Conservation (phyloP, 2,113 vertebrate genomes). For the Catharus bicknelli region DNA sequence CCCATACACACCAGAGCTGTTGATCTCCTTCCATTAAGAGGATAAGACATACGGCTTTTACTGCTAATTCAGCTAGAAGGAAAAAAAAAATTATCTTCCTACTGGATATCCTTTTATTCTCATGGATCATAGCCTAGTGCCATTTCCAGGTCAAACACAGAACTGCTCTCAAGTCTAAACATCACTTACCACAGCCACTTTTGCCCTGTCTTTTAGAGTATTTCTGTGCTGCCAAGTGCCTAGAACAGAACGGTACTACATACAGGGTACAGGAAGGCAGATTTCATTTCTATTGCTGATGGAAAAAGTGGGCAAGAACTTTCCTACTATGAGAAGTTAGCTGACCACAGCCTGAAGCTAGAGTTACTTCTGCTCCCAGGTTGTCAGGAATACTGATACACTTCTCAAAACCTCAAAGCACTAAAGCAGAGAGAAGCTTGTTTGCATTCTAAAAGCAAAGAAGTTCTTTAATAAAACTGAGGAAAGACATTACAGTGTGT, state of each 20-base stretch:
- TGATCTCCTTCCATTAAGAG: background rate
- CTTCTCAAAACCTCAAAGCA: background rate
- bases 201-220: background rate
- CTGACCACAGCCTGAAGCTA: background rate
- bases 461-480: background rate
- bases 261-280: background rate
- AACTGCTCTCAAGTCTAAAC: background rate
- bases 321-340: background rate
- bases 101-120: background rate
- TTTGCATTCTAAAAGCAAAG: background rate
- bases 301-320: background rate
- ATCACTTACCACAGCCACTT: background rate
- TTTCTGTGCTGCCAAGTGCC: background rate
- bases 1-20: background rate
- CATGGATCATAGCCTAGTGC: background rate
- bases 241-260: background rate
- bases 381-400: background rate
- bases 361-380: background rate
- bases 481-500: fast-evolving
- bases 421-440: background rate
- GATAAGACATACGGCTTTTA: background rate
- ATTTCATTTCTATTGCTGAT: background rate
- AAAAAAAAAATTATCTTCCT: background rate
- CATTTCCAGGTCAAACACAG: slow-evolving; percentile 5
- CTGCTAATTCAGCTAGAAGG: background rate